phyloP scores from a whole-genome alignment of 2,888 invertebrate species.

The Tetrapedia diversipes region DNA sequence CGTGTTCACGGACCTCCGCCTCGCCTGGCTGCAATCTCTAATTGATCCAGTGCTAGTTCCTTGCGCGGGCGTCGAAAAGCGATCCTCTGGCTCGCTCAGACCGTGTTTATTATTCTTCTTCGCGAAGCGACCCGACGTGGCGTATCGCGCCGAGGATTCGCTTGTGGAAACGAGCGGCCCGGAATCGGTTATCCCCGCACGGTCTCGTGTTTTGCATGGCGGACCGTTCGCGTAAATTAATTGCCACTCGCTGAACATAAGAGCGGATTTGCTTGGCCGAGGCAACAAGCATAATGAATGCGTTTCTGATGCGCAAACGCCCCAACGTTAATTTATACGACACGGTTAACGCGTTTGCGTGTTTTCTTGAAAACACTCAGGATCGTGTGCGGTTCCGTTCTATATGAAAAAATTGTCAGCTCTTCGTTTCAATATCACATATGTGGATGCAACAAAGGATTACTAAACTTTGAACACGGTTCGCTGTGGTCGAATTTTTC shows the following conservation, averaged over 20 bases:
- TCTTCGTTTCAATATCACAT: too few relatives aligned
- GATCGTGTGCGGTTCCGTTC: too few relatives aligned
- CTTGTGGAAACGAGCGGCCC: neutral
- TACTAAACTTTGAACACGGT: too few relatives aligned
- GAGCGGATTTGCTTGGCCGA: conserved; percentile 4
- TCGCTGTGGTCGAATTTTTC: too few relatives aligned
- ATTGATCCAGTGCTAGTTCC: conserved; percentile 33
- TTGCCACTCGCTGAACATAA: neutral
- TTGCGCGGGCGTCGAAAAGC: conserved; percentile 20
- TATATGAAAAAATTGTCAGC: too few relatives aligned
- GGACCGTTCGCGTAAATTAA: conserved; percentile 39
- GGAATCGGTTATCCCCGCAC: neutral
- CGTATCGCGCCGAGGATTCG: conserved; percentile 17
- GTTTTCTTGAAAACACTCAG: too few relatives aligned
- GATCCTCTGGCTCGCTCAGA: conserved; percentile 18
- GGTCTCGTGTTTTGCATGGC: conserved; percentile 13
- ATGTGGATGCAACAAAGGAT: too few relatives aligned
- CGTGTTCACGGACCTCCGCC: neutral
- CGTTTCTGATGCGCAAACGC: neutral
- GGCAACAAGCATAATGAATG: neutral
- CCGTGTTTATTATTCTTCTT: conserved; percentile 40
- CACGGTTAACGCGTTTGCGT: neutral
- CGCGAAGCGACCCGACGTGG: neutral
- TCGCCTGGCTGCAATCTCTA: conserved; percentile 27
- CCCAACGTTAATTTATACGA: neutral